Base-by-base conservation (phyloP, 2,797 vertebrate species). In the Danio aesculapii region DNA sequence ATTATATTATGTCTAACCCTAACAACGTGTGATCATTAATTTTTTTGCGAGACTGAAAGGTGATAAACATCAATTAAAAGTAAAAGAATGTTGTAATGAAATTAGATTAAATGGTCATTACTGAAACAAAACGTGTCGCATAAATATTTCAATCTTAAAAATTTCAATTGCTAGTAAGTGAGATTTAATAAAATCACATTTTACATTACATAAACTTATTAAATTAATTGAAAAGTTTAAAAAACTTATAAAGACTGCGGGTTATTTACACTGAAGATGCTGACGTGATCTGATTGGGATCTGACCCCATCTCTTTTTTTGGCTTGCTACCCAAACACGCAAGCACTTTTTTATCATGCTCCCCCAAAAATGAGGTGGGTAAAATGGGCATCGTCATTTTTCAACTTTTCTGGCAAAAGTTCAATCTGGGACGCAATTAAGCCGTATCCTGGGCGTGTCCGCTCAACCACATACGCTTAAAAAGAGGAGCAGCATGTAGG, bases 371-470 rank as follows among this genome's bases (percentile, higher is more conserved):
- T 1, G 41, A 44, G 50, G 13, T 6, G 17, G 47, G 55, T n/a
- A 44, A 49, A 46, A 46, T n/a, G 53, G 62, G 67, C 47, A 43
- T 19, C 30, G 70, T 81, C 57, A 81, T 12, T 50, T 44, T 61
- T 47, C 41, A 77, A 39, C 8, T 73, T 68, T 10, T 2, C 53
- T 85, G 84, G 84, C 84, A 85, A 21, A 68, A 30, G 53, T 80
- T 78, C 82, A 85, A 75, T 81, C 59, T 68, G 74, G 46, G 68
- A 72, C 72, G 47, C 47, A 69, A 70, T n/a, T 79, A 30, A 19
- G 19, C 30, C 30, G 52, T 84, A 81, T 81, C 84, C 82, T 69
- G 82, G 80, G 75, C 66, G 83, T 58, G 82, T 12, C 72, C 75
- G 30, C 76, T 11, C 30, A 52, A 63, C 13, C 41, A 49, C 46